Percentiles rank a stretch among this genome's conserved stretches.
phyloP scores from a whole-genome alignment of 1,140 invertebrate genomes.

The Macrosteles quadrilineatus region DNA sequence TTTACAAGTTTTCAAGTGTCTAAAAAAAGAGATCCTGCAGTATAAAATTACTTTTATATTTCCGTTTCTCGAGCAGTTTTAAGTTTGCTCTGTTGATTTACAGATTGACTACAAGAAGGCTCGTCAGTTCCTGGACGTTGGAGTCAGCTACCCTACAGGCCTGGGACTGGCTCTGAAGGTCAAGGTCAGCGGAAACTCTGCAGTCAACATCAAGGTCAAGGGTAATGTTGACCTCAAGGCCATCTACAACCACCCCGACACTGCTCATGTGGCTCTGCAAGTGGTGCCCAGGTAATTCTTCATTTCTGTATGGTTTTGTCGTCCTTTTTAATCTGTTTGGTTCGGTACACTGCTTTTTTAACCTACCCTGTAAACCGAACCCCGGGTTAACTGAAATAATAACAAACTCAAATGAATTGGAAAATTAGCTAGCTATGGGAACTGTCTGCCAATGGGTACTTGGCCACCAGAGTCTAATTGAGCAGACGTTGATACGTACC shows the following conservation, averaged over 20 bases:
- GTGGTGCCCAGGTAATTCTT: constrained; percentile 45
- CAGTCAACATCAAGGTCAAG: constrained; percentile 52
- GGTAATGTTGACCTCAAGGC: constrained; percentile 54
- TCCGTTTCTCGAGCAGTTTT: background rate
- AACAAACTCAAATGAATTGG: too few relatives aligned
- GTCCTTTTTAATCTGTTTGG: too few relatives aligned
- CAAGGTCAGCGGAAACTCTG: constrained; percentile 52
- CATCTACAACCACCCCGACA: constrained; percentile 36
- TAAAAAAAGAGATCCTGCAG: too few relatives aligned
- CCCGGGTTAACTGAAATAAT: too few relatives aligned
- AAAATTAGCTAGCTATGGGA: too few relatives aligned
- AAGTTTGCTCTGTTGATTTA: constrained; percentile 23
- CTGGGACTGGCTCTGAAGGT: constrained; percentile 56
- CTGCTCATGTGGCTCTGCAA: constrained; percentile 38
- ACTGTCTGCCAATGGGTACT: too few relatives aligned
- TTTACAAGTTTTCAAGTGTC: too few relatives aligned
- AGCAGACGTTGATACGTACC: too few relatives aligned
- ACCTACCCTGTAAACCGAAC: too few relatives aligned
- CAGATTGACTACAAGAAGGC: constrained; percentile 41
- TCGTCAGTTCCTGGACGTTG: constrained; percentile 54
- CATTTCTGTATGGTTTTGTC: too few relatives aligned
- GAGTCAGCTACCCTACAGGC: constrained; percentile 54
- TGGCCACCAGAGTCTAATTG: too few relatives aligned
- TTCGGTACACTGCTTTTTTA: too few relatives aligned
- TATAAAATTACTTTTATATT: background rate